phyloP scores from a whole-genome alignment of 2,113 vertebrate species.

The Erythrolamprus reginae region DNA sequence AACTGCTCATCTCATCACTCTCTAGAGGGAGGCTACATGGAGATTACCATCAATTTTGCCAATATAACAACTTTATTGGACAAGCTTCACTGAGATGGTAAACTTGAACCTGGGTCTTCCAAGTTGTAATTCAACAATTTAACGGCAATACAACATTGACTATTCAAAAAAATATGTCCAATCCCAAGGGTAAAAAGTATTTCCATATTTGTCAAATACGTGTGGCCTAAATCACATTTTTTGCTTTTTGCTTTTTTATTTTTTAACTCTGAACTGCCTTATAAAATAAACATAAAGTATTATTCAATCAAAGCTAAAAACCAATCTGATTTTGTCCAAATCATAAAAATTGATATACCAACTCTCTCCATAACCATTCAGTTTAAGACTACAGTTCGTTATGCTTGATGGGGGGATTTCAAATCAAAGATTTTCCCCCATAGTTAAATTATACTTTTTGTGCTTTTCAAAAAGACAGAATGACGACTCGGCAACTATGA shows the following conservation, averaged over 20 bases:
- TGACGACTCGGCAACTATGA: not conserved
- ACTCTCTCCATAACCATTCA: not conserved
- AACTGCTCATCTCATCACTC: not conserved
- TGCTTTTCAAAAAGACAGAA: not conserved
- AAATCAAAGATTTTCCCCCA: not conserved
- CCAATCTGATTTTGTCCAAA: not conserved
- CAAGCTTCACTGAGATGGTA: not conserved
- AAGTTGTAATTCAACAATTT: not conserved
- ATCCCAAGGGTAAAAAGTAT: not conserved
- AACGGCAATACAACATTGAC: not conserved
- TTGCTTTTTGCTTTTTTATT: not conserved
- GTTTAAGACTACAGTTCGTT: not conserved
- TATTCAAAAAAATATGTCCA: not conserved
- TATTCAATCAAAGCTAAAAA: not conserved
- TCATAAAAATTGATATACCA: not conserved
- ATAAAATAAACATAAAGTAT: not conserved
- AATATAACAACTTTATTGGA: not conserved
- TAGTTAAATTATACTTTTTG: not conserved
- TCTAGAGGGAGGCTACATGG: not conserved
- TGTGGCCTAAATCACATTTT: not conserved
- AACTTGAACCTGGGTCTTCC: not conserved
- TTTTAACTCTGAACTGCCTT: not conserved
- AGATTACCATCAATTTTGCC: not conserved
- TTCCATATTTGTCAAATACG: not conserved
- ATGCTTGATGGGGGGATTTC: not conserved